Conservation (phyloP, 2,113 vertebrate species). For the Pipra filicauda region DNA sequence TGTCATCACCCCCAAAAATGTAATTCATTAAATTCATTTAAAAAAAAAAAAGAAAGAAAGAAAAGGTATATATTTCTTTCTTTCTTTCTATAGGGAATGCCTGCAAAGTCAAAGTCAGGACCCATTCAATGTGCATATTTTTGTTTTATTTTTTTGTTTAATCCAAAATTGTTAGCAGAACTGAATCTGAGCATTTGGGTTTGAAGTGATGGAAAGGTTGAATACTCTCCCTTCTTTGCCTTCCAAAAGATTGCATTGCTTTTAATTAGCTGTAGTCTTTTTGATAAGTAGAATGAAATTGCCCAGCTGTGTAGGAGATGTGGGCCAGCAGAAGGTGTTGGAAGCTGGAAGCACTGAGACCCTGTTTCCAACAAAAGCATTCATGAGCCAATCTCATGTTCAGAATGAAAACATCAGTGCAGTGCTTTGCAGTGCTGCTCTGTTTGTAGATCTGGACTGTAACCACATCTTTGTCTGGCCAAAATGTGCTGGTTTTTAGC, state of each 20-base stretch:
- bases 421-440: not conserved
- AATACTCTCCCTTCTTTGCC: not conserved
- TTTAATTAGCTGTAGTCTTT: slow-evolving; percentile 29
- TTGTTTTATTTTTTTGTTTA: not conserved
- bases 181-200: not conserved
- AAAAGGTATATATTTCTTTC: not conserved
- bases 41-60: not conserved
- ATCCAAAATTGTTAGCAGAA: not conserved
- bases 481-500: not conserved
- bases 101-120: not conserved
- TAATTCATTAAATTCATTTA: not conserved
- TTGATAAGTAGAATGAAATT: slow-evolving; percentile 17
- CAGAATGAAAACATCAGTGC: not conserved
- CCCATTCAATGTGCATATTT: not conserved
- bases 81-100: not conserved
- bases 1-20: not conserved
- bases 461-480: not conserved
- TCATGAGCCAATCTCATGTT: not conserved
- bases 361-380: not conserved
- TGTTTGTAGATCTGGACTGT: not conserved
- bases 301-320: not conserved
- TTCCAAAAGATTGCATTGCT: not conserved
- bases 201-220: not conserved
- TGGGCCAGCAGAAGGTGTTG: not conserved
- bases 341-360: not conserved